Base-by-base conservation (phyloP, 2,888 invertebrate genomes). In the Cremastobaeus sp. region DNA sequence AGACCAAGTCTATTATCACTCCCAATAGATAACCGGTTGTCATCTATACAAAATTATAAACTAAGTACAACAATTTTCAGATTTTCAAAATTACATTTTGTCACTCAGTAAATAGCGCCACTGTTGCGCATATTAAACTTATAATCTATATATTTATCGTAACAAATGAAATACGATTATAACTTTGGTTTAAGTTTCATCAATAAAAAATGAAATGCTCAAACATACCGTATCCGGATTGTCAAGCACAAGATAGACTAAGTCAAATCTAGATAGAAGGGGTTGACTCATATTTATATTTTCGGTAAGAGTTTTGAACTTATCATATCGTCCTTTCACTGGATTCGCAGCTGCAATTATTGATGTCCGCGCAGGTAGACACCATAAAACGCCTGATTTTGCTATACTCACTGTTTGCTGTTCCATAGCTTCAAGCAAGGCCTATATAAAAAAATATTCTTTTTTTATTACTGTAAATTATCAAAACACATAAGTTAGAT, bases 261-360 rank as follows among this genome's bases (percentile, higher is more conserved):
- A 89, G 89, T 98, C 98, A 88, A 98, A 98, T 86, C 98, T 90
- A 1, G 96, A 96, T 11, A 98, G 88, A 57, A 98, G 89, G 0
- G 97, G 93, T 9, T 94, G 92, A 76, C 93, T 93, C 78, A 98
- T 91, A 87, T 94, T 94, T 71, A 98, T 90, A 88, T 98, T 98
- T 89, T 97, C 96, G 0, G 93, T 90, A 0, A 98, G 92, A 9
- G 95, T 95, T 89, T 96, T 96, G 0, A 93, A 92, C 82, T 93
- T 92, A 85, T 97, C 93, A 85, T 97, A 98, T 80, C 94, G 94
- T 4, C 97, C 97, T 12, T 93, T 93, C 0, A 92, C 91, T 1
- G 98, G 97, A 90, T 98, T 98, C 1, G 97, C 98, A 3, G 97
- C 97, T 25, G 97, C 97, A 41, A 98, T 89, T 17, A 98, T 93